Base-by-base conservation (phyloP, 2,797 vertebrate species). In the Sebastiscus tertius region DNA sequence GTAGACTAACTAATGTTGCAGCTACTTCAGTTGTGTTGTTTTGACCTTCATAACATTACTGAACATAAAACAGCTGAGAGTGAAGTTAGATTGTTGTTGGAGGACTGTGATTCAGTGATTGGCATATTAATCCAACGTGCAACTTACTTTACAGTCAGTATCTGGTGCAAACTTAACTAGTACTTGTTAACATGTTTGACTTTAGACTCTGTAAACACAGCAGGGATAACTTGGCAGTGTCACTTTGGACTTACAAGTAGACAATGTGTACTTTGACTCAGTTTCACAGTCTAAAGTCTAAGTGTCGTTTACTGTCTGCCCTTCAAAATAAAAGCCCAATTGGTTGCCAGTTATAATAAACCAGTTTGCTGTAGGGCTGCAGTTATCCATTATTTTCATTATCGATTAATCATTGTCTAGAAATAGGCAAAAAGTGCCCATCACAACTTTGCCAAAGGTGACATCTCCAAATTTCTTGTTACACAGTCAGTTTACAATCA, bases 211-310 rank as follows among this genome's bases (percentile, higher is more conserved):
- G 8, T n/a, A 9, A 18, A 18, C 13, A 5, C 34, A 13, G 12
- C 36, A 39, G n/a, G 11, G 9, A 16, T 14, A 18, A 18, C 22
- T 6, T 13, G 14, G 42, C n/a, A 46, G 2, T 36, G 16, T 12
- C 11, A 20, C 63, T 59, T 33, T 75, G 39, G 55, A 55, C 79
- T 52, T 70, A 54, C n/a, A 13, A 56, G 22, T 5, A 11, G 46
- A 9, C 36, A 3, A 27, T 27, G n/a, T 58, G 29, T 3, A 26
- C 20, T 59, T 52, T 46, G 54, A 20, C 3, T 20, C 8, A n/a
- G 16, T 60, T 46, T 66, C 54, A 71, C 26, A 77, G 82, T 84
- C 46, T 42, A 68, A 75, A 75, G 80, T 86, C 67, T 58, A 24
- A 66, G 11, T n/a, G 18, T n/a, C 66, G 16, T 68, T 18, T 18